Conservation (phyloP, 2,888 invertebrate genomes). For the Polydrusus cervinus region DNA sequence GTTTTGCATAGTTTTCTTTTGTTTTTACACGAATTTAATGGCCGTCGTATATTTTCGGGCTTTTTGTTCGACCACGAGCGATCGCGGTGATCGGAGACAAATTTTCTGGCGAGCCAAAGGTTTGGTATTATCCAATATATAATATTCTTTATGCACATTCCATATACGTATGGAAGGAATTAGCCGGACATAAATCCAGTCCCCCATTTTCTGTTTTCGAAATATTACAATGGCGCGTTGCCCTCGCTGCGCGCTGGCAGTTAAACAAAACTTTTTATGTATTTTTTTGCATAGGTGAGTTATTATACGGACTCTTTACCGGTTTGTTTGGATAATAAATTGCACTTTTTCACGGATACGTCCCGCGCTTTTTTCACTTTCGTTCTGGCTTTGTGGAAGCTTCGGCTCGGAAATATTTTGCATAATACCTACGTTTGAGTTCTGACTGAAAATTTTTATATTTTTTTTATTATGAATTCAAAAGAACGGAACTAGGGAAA, state of each 20-base stretch:
- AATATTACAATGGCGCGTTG: slow-evolving; percentile 44
- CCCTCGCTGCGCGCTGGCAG: slow-evolving; percentile 29
- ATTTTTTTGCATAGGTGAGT: slow-evolving; percentile 42
- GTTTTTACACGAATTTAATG: slow-evolving; percentile 46
- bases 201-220: slow-evolving; percentile 40
- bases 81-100: slow-evolving; percentile 37
- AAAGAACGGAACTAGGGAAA: background rate
- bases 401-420: slow-evolving; percentile 44
- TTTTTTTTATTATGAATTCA: slow-evolving; percentile 5
- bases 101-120: slow-evolving; percentile 42
- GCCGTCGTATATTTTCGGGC: slow-evolving; percentile 36
- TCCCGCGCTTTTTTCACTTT: slow-evolving; percentile 44
- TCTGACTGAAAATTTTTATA: slow-evolving; percentile 2
- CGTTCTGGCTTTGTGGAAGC: slow-evolving; percentile 29
- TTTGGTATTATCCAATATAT: slow-evolving; percentile 35
- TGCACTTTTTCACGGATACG: slow-evolving; percentile 44
- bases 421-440: slow-evolving; percentile 42
- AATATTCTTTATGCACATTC: slow-evolving; percentile 41
- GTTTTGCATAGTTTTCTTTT: slow-evolving; percentile 51
- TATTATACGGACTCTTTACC: slow-evolving; percentile 45
- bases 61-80: slow-evolving; percentile 34
- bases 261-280: slow-evolving; percentile 39
- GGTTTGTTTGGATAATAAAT: slow-evolving; percentile 52
- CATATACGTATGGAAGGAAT: slow-evolving; percentile 42
- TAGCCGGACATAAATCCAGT: slow-evolving; percentile 47